Conservation (phyloP, 2,113 vertebrate species). For the Syngnathus scovelli region DNA sequence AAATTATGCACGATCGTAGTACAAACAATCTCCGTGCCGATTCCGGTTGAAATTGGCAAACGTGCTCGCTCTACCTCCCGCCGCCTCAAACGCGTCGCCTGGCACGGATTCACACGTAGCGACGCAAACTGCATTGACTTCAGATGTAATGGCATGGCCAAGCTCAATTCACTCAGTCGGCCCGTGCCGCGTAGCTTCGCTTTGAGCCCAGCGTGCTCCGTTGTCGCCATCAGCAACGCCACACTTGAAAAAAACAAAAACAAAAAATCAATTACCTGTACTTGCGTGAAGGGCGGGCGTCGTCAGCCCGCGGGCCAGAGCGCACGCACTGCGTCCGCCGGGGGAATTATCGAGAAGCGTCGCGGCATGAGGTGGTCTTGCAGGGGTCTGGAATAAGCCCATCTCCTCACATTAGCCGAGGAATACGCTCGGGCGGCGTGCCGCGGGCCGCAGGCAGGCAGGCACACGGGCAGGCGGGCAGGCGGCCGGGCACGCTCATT, state of each 20-base stretch:
- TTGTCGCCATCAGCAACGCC: slow-evolving; percentile 10
- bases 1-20: no score
- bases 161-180: background rate
- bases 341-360: slow-evolving; percentile 36
- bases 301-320: slow-evolving; percentile 34
- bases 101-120: no score
- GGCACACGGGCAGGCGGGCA: no score
- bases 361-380: slow-evolving; percentile 31
- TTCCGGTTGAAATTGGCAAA: no score
- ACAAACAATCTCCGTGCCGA: no score
- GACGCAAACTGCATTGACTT: no score
- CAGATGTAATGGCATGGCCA: no score
- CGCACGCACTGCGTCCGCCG: slow-evolving; percentile 21
- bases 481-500: slow-evolving; percentile 46
- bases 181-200: slow-evolving; percentile 11
- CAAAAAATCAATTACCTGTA: slow-evolving; percentile 54
- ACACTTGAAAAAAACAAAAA: slow-evolving; percentile 13
- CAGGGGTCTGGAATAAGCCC: slow-evolving; percentile 35
- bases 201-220: slow-evolving; percentile 20
- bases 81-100: no score
- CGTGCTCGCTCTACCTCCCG: no score
- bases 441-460: slow-evolving; percentile 15
- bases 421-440: slow-evolving; percentile 51
- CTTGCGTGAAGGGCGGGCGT: slow-evolving; percentile 34
- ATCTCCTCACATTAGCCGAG: slow-evolving; percentile 53